These are phyloP conservation scores for Darevskia nairensis DNA, from an alignment of 2,797 vertebrate species.

Conservation along the genomic window DNA sequence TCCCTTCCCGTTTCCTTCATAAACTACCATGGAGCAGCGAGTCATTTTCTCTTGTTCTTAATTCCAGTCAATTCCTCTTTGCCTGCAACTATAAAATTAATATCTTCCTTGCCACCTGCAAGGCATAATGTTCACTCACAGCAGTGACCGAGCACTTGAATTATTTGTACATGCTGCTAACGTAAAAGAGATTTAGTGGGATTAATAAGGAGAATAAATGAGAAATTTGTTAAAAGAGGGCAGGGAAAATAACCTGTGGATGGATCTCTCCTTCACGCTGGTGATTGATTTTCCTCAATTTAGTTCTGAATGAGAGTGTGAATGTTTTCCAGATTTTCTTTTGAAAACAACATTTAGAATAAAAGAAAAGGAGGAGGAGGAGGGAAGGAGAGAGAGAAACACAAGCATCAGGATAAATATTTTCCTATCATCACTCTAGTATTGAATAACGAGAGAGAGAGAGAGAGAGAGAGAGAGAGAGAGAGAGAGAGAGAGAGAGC, in stretches of 20 bases:
- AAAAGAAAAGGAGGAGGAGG: not conserved
- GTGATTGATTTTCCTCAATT: constrained; percentile 20
- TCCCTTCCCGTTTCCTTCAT: not conserved
- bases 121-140: constrained; percentile 28
- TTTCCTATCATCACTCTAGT: not conserved
- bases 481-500: no score
- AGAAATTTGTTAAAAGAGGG: constrained; percentile 15
- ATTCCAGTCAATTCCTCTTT: constrained; percentile 42
- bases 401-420: not conserved
- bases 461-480: no score
- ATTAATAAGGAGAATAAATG: constrained; percentile 38
- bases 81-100: constrained; percentile 34
- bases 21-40: not conserved
- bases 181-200: constrained; percentile 34
- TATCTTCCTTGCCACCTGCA: constrained; percentile 29
- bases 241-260: constrained; percentile 10
- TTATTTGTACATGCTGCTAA: constrained; percentile 31
- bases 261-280: constrained; percentile 12
- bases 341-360: constrained; percentile 24
- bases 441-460: not conserved
- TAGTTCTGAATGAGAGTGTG: not conserved
- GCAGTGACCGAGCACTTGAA: constrained; percentile 18
- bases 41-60: constrained; percentile 25
- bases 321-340: not conserved
- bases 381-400: not conserved